Conservation (phyloP, 2,113 vertebrate species). For the Gopherus flavomarginatus region DNA sequence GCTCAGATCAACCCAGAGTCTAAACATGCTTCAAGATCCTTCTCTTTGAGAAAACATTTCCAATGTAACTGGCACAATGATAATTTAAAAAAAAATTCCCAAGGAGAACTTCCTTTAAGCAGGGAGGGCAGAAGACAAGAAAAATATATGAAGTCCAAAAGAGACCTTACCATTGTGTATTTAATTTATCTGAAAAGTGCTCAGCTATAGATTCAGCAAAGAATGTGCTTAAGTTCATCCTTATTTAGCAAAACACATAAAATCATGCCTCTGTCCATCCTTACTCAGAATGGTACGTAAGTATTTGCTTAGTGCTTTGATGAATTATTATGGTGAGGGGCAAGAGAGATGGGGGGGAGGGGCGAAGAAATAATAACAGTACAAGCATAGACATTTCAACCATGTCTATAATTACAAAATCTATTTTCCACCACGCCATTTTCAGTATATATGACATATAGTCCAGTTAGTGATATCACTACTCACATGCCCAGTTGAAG, state of each 20-base stretch:
- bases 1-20: not conserved
- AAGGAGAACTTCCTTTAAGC: not conserved
- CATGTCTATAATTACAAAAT: not conserved
- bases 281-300: not conserved
- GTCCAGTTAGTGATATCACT: not conserved
- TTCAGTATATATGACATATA: not conserved
- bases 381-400: not conserved
- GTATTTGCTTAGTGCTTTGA: not conserved
- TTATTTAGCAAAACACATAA: conserved; percentile 15
- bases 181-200: conserved; percentile 39
- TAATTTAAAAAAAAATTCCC: not conserved
- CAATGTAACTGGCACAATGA: not conserved
- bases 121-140: not conserved
- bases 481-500: not conserved
- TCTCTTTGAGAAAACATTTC: not conserved
- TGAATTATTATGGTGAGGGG: not conserved
- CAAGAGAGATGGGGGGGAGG: not conserved
- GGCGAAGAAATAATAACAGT: not conserved
- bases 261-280: not conserved
- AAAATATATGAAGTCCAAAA: not conserved
- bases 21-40: not conserved
- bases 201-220: not conserved
- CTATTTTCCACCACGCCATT: not conserved
- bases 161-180: not conserved
- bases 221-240: not conserved